Base-by-base conservation (phyloP, 92 coral and sea anemone genomes). In the Parazoanthus atlanticus region DNA sequence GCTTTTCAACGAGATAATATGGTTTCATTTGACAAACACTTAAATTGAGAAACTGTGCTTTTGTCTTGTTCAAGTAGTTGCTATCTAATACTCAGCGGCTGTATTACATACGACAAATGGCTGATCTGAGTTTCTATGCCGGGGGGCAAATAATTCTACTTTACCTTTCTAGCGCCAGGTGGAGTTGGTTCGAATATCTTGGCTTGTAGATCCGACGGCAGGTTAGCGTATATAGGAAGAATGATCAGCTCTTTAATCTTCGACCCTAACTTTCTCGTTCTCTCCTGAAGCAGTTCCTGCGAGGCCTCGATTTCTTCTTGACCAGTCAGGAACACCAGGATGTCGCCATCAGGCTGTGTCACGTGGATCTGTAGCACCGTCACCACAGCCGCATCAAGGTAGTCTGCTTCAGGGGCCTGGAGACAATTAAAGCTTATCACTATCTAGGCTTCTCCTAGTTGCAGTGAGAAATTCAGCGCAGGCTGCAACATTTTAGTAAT, bases 371-470 rank as follows among this genome's bases (percentile, higher is more conserved):
- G 99, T 40, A 97, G 90, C 16, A 97, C 99, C 5, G 98, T 97
- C 10, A 97, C 98, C 5, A 97, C 99, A 2, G 96, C 95, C 54
- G 99, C 99, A 82, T 97, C 99, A 33, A 97, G 93, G 76, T 95
- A 97, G 88, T 97, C 99, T 83, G 99, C 99, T 89, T 97, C 99
- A 21, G 99, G 99, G 31, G 99, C 99, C 99, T 97, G 94, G 87
- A 36, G 83, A 61, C 25, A 30, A 67, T 36, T 5, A 41, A 78
- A 2, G 13, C 17, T 17, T 76, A 3, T 31, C 26, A 43, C 3
- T 31, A 17, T 38, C 30, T 28, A 36, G 36, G 12, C 31, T 13
- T 85, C 36, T 3, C 6, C 12, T 9, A 25, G 13, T 25, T 25
- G 40, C 38, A 28, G 11, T 25, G 47, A 69, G 13, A 78, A 21